These are phyloP conservation scores for Eudemis profundana DNA, from an alignment of 2,888 invertebrate genomes.

Conservation along the genomic window DNA sequence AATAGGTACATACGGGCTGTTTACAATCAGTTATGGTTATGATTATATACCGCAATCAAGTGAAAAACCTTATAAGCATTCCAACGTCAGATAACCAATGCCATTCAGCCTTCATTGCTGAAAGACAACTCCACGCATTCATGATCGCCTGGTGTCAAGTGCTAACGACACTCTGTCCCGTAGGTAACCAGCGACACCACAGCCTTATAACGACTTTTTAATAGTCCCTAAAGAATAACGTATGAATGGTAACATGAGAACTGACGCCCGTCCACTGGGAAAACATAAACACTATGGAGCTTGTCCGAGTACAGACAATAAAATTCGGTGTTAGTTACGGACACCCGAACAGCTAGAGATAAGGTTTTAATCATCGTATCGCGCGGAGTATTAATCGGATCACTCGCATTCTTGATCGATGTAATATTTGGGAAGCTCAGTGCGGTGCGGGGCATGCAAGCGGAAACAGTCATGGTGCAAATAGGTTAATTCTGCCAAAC, in stretches of 20 bases:
- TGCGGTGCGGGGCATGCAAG: constrained; percentile 35
- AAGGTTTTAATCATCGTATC: constrained; percentile 42
- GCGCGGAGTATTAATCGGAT: constrained; percentile 39
- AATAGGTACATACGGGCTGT: not conserved
- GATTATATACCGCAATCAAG: not conserved
- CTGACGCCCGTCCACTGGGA: constrained; percentile 65
- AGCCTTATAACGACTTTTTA: constrained; percentile 78
- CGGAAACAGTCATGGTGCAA: constrained; percentile 21
- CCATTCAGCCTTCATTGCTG: constrained; percentile 50
- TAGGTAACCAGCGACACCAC: constrained; percentile 71
- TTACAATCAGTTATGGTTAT: not conserved
- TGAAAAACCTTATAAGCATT: constrained; percentile 22
- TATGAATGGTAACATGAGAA: constrained; percentile 83
- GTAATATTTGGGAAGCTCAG: constrained; percentile 33
- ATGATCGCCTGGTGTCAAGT: constrained; percentile 80
- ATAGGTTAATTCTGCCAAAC: not conserved
- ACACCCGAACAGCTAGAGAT: constrained; percentile 47
- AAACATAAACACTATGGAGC: constrained; percentile 77
- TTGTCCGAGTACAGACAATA: constrained; percentile 67
- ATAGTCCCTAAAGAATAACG: constrained; percentile 78
- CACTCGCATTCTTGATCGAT: constrained; percentile 33
- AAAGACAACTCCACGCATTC: constrained; percentile 61
- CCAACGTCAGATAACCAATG: constrained; percentile 36
- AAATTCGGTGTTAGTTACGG: constrained; percentile 74
- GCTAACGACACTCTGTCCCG: constrained; percentile 83